Percentiles rank a stretch among this genome's conserved stretches.
Evolutionary conservation across 1,140 invertebrate species (phyloP).

Genomic region (Plodia interpunctella): DNA sequence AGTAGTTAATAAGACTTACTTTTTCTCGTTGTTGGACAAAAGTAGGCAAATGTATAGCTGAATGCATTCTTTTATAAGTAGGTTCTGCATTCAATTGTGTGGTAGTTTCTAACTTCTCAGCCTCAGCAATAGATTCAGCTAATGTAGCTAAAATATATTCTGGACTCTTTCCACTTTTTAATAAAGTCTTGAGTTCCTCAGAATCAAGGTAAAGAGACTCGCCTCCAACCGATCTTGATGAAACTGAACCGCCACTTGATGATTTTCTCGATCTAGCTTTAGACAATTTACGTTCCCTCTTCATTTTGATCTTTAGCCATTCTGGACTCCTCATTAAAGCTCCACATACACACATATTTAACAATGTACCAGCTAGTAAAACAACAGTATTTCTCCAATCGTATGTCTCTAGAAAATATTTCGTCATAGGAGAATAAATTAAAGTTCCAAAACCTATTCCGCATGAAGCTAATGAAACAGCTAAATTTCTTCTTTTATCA

Average conservation of each 20-base stretch:
- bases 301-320: constrained; percentile 78
- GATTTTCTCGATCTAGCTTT: constrained; percentile 47
- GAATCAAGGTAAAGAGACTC: constrained; percentile 52
- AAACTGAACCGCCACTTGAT: constrained; percentile 50
- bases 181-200: constrained; percentile 52
- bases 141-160: constrained; percentile 60
- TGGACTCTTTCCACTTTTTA: constrained; percentile 59
- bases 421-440: constrained; percentile 87
- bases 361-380: constrained; percentile 86
- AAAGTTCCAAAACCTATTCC: constrained; percentile 79
- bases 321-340: constrained; percentile 90
- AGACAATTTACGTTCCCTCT: constrained; percentile 40
- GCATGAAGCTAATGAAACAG: constrained; percentile 79
- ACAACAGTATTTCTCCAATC: constrained; percentile 91
- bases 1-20: constrained; percentile 29
- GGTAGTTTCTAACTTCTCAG: constrained; percentile 55
- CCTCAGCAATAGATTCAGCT: constrained; percentile 52
- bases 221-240: constrained; percentile 50
- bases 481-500: constrained; percentile 92
- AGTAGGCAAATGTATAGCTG: constrained; percentile 60
- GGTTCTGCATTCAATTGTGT: constrained; percentile 60
- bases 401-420: constrained; percentile 82
- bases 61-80: constrained; percentile 50
- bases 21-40: constrained; percentile 60
- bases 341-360: constrained; percentile 93